These are phyloP conservation scores for Eublepharis macularius DNA, from an alignment of 2,113 vertebrate genomes.

Conservation along the genomic window DNA sequence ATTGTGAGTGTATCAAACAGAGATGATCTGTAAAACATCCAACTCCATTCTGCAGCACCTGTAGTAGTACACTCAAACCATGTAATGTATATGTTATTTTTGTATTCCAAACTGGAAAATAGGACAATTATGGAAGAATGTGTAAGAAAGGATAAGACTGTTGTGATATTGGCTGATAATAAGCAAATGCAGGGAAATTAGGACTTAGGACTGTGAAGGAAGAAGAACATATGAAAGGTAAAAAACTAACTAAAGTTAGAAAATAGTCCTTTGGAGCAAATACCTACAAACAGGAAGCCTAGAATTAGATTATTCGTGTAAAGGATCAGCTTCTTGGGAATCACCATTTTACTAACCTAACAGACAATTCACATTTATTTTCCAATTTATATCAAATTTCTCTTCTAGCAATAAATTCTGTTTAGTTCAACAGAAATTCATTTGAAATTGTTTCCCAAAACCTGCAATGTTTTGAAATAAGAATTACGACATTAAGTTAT, in stretches of 20 bases:
- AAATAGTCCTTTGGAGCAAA: too few species aligned
- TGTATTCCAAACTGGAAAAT: not conserved
- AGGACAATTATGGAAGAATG: not conserved
- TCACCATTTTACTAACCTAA: too few species aligned
- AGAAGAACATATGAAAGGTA: too few species aligned
- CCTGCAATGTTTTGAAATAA: not conserved
- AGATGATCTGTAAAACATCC: not conserved
- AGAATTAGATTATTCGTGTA: too few species aligned
- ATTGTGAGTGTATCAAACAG: not conserved
- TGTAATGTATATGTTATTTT: not conserved
- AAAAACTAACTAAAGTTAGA: too few species aligned
- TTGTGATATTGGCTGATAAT: not conserved
- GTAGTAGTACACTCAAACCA: not conserved
- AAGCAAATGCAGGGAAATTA: not conserved
- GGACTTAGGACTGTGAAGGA: too few species aligned
- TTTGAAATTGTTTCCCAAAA: not conserved
- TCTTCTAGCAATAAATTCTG: not conserved
- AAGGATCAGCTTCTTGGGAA: too few species aligned
- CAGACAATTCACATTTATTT: too few species aligned
- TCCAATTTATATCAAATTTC: not conserved
- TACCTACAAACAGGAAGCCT: too few species aligned
- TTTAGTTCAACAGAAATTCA: not conserved
- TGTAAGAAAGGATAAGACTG: not conserved
- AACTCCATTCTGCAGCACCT: not conserved
- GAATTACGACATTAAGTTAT: fast-evolving